Evolutionary conservation across 2,797 vertebrate genomes (phyloP).

Genomic region (Anolis apletophallus): DNA sequence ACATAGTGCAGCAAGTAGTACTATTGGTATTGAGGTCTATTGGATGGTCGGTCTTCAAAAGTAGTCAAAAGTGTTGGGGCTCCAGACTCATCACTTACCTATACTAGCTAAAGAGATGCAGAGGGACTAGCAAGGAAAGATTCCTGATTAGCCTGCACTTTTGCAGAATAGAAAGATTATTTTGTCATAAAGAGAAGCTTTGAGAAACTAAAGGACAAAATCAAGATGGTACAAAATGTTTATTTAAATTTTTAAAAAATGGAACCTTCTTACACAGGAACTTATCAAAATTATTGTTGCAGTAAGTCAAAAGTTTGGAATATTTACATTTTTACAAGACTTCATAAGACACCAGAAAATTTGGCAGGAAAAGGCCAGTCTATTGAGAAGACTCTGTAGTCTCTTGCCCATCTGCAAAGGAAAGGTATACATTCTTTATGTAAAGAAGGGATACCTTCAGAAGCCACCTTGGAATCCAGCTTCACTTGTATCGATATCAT

Average conservation of each 20-base stretch:
- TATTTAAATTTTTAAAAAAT: slow-evolving; percentile 62
- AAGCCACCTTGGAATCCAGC: slow-evolving; percentile 75
- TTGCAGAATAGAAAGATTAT: too few relatives aligned
- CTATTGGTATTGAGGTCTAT: not conserved
- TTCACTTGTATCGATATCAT: slow-evolving; percentile 85
- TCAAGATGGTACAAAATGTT: slow-evolving; percentile 43
- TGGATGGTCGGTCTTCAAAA: not conserved
- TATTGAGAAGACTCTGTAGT: not conserved
- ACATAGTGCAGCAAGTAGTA: not conserved
- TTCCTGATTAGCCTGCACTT: not conserved
- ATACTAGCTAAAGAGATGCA: not conserved
- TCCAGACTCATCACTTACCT: not conserved
- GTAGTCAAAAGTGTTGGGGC: not conserved
- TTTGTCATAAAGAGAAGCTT: not conserved
- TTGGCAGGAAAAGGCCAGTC: slow-evolving; percentile 28
- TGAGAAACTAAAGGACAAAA: slow-evolving; percentile 31
- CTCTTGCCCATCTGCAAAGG: not conserved
- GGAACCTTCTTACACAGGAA: slow-evolving; percentile 56
- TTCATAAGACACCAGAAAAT: slow-evolving; percentile 18
- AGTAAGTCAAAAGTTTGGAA: slow-evolving; percentile 26
- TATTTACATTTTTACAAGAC: slow-evolving; percentile 43
- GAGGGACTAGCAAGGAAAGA: not conserved
- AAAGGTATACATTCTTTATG: slow-evolving; percentile 4
- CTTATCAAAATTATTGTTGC: slow-evolving; percentile 54
- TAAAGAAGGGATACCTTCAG: slow-evolving; percentile 55